Evolutionary conservation across 2,888 invertebrate species (phyloP).

Genomic region (Leptinotarsa peninsularis): DNA sequence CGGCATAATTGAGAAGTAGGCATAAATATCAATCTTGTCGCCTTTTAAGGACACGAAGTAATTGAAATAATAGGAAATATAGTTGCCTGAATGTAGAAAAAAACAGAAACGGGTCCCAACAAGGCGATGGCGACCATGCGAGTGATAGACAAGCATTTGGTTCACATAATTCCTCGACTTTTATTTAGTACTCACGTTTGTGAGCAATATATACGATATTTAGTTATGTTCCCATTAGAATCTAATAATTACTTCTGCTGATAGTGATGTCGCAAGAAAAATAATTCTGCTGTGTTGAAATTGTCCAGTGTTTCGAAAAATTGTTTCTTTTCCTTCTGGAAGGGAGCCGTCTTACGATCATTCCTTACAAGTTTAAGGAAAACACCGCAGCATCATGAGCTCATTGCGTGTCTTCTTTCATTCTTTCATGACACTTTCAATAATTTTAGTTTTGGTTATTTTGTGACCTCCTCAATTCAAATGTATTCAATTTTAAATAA

Average conservation of each 20-base stretch:
- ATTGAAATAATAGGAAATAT: constrained; percentile 56
- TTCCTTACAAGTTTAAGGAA: no score
- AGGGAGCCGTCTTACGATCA: no score
- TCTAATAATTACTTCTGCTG: constrained; percentile 26
- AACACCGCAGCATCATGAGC: no score
- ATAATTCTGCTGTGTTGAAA: constrained; percentile 24
- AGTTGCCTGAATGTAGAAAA: constrained; percentile 47
- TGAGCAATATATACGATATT: constrained; percentile 42
- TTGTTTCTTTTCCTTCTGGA: neutral
- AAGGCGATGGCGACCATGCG: constrained; percentile 52
- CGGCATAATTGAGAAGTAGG: constrained; percentile 58
- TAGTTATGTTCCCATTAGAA: constrained; percentile 22
- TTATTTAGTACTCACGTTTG: constrained; percentile 53
- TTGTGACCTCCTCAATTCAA: no score
- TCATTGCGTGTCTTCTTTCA: no score
- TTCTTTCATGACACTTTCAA: no score
- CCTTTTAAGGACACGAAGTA: constrained; percentile 52
- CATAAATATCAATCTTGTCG: constrained; percentile 55
- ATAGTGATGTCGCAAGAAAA: constrained; percentile 23
- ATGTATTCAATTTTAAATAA: no score
- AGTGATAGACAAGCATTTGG: constrained; percentile 47
- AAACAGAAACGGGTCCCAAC: constrained; percentile 50
- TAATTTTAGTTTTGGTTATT: no score
- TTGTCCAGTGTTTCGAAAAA: constrained; percentile 1
- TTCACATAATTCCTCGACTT: constrained; percentile 48